Percentiles rank a stretch among this genome's conserved stretches.
Evolutionary conservation across 2,113 vertebrate species (phyloP).

Genomic region (Trochalopteron elliotii): DNA sequence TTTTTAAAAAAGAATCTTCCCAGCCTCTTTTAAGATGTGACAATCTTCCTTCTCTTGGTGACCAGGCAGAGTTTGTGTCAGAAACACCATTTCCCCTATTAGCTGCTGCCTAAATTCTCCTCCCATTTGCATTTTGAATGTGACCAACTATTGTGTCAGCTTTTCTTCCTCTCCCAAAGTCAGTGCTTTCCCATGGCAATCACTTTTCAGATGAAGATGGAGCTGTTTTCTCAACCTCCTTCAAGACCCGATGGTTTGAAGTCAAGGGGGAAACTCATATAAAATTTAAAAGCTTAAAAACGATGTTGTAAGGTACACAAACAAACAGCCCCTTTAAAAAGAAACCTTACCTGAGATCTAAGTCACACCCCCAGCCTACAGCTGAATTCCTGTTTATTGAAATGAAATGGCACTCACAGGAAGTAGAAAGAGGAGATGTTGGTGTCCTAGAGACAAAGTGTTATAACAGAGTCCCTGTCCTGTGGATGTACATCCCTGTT

Average conservation of each 20-base stretch:
- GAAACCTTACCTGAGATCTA: neutral
- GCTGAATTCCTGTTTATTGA: neutral
- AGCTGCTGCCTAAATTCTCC: neutral
- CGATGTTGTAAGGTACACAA: neutral
- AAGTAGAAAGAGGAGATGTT: neutral
- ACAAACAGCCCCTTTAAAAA: neutral
- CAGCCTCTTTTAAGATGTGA: neutral
- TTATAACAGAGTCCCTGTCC: neutral
- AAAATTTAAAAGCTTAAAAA: neutral
- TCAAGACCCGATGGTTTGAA: neutral
- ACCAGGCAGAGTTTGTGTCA: neutral
- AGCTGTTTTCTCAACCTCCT: neutral
- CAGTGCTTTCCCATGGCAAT: neutral
- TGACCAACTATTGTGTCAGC: neutral
- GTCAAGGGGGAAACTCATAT: neutral
- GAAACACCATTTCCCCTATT: neutral
- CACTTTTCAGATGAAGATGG: neutral
- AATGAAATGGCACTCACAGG: neutral
- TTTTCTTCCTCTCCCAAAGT: neutral
- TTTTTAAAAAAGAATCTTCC: neutral
- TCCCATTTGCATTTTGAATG: neutral
- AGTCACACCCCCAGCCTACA: neutral
- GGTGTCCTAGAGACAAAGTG: neutral
- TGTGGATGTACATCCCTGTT: neutral
- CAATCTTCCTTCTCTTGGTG: neutral